These are phyloP conservation scores for Lucilia cuprina DNA, from an alignment of 1,140 invertebrate species.

Conservation along the genomic window DNA sequence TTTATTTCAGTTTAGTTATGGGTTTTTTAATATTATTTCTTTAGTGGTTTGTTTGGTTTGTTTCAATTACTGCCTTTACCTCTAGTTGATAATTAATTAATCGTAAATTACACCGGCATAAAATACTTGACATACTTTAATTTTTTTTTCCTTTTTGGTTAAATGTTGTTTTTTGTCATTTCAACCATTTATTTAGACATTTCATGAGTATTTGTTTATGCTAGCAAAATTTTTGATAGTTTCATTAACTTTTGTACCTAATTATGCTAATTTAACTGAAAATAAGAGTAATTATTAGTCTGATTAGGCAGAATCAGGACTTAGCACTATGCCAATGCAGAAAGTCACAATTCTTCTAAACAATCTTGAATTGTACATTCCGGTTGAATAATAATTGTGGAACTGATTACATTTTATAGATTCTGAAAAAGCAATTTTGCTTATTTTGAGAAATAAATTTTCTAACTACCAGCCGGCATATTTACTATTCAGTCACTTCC, in stretches of 20 bases:
- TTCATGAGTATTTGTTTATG: background rate
- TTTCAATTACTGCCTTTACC: background rate
- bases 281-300: background rate
- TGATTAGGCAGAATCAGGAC: no score
- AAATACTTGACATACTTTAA: slow-evolving; percentile 34
- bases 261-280: background rate
- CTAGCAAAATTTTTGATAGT: background rate
- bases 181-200: background rate
- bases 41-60: background rate
- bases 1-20: background rate
- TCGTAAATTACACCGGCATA: slow-evolving; percentile 36
- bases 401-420: background rate
- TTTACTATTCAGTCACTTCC: background rate
- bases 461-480: background rate
- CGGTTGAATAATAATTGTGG: background rate
- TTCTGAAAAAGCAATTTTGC: background rate
- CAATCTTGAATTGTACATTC: background rate
- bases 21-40: background rate
- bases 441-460: background rate
- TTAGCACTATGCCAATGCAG: no score
- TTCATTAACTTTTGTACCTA: background rate
- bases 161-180: background rate
- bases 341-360: no score
- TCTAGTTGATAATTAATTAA: slow-evolving; percentile 26
- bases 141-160: background rate